Percentiles rank a stretch among this genome's conserved stretches.
phyloP scores from a whole-genome alignment of 2,113 vertebrate genomes.

The Oreochromis tanganicae region DNA sequence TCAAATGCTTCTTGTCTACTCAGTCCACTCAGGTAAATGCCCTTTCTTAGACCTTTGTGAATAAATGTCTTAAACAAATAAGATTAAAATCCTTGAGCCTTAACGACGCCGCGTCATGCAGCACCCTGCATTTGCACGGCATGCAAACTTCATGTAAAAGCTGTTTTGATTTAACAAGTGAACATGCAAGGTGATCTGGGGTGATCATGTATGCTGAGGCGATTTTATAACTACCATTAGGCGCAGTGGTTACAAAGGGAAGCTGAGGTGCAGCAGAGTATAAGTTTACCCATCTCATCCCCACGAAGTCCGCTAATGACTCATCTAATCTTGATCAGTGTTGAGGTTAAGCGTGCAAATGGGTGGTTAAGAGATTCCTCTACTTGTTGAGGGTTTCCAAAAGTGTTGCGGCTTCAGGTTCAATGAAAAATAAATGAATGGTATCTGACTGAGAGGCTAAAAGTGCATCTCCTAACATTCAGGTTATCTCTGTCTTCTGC shows the following conservation, averaged over 20 bases:
- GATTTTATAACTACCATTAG: neutral
- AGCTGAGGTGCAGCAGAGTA: neutral
- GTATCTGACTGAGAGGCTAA: neutral
- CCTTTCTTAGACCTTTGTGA: neutral
- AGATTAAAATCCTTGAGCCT: slow-evolving; percentile 19
- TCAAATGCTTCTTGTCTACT: neutral
- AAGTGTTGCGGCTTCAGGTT: neutral
- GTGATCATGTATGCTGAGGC: neutral
- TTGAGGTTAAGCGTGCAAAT: neutral
- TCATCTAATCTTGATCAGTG: neutral
- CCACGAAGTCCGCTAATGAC: neutral
- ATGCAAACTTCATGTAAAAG: slow-evolving; percentile 62
- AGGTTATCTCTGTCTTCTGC: neutral
- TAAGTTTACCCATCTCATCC: neutral
- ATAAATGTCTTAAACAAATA: slow-evolving; percentile 32
- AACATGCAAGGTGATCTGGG: neutral
- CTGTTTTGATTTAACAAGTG: neutral
- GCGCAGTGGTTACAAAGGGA: neutral
- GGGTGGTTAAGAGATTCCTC: neutral
- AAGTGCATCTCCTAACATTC: neutral
- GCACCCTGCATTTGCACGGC: neutral
- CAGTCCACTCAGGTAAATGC: neutral
- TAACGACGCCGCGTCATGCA: neutral
- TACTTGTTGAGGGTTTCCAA: neutral
- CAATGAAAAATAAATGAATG: neutral